Percentiles rank a stretch among this genome's conserved stretches.
phyloP scores from a whole-genome alignment of 2,888 invertebrate species.

The Anorthoa munda region DNA sequence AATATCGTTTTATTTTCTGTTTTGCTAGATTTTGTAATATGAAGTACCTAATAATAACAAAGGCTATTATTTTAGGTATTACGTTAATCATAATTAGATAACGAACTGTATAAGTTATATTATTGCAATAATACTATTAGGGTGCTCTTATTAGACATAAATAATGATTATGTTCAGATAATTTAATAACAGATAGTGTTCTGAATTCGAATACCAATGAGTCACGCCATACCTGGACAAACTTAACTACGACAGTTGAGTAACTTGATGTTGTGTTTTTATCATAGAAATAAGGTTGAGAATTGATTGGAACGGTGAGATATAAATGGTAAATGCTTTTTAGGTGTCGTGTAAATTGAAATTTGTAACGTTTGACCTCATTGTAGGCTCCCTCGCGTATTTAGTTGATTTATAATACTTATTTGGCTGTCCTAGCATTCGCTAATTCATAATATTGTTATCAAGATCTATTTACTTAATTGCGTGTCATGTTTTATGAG shows the following conservation, averaged over 20 bases:
- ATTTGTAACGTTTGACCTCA: slow-evolving; percentile 84
- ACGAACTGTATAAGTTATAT: not conserved
- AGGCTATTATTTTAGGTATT: not conserved
- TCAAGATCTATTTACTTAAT: slow-evolving; percentile 20
- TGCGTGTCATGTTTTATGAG: slow-evolving; percentile 21
- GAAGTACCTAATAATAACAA: not conserved
- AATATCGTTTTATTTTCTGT: not conserved
- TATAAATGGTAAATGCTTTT: slow-evolving; percentile 48
- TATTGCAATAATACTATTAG: slow-evolving; percentile 12
- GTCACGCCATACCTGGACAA: slow-evolving; percentile 71
- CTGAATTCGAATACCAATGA: slow-evolving; percentile 71
- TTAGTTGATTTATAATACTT: slow-evolving; percentile 71
- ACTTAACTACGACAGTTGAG: slow-evolving; percentile 25
- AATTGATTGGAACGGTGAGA: slow-evolving; percentile 30
- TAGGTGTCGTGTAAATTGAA: slow-evolving; percentile 76
- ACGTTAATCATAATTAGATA: slow-evolving; percentile 10
- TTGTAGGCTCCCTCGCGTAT: slow-evolving; percentile 72
- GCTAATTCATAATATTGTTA: slow-evolving; percentile 57
- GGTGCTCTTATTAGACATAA: slow-evolving; percentile 26
- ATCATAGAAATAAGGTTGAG: slow-evolving; percentile 32
- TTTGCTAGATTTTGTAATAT: not conserved
- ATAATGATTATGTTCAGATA: slow-evolving; percentile 50
- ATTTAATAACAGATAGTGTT: slow-evolving; percentile 60
- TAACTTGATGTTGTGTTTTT: slow-evolving; percentile 23
- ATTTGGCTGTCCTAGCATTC: slow-evolving; percentile 41